Evolutionary conservation across 2,113 vertebrate species (phyloP), one percentile per base, ranked within the genome.

Genomic region (Hepsetus odoe): DNA sequence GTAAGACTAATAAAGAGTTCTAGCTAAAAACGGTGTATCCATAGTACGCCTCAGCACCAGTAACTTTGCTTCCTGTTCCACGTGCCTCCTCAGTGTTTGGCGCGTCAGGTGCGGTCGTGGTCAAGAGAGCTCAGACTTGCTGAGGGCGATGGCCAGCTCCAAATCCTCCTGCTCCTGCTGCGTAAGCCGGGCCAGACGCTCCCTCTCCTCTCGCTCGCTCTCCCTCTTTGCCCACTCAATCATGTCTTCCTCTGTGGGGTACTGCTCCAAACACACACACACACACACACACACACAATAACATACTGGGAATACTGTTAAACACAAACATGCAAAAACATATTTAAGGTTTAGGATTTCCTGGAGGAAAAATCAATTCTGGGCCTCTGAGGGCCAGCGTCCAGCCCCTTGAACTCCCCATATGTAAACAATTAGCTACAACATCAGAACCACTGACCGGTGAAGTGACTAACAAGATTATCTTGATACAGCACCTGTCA

Each of bases 161-260:
- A 99, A 90, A 91, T 99, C 98, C 86, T 99, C 98, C 87, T 98
- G 97, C 59, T 99, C 97, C 90, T 98, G 98, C 88, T 98, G 96
- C 82, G 94, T 97, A 82, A 99, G 92, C 65, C 97, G 92, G 79
- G 96, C 96, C 73, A 99, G 87, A 28, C 98, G 95, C 90, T 98
- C 95, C 85, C 97, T 94, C 85, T 99, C 97, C 89, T 98, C 98
- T 86, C 94, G 93, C 86, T 99, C 96, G 85, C 98, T 99, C 91
- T 99, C 98, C 82, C 97, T 93, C 90, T 98, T 99, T 77, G 94
- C 98, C 98, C 98, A 99, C 87, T 98, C 97, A 84, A 99, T 99
- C 97, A 98, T 96, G 87, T 99, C 96, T 90, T 98, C 97, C 87
- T 99, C 97, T 89, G 96, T 98, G 28, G 96, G 96, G 91, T 97